Percentiles rank a stretch among this genome's conserved stretches.
phyloP scores from a whole-genome alignment of 2,797 vertebrate genomes.

The Lophotriccus pileatus region DNA sequence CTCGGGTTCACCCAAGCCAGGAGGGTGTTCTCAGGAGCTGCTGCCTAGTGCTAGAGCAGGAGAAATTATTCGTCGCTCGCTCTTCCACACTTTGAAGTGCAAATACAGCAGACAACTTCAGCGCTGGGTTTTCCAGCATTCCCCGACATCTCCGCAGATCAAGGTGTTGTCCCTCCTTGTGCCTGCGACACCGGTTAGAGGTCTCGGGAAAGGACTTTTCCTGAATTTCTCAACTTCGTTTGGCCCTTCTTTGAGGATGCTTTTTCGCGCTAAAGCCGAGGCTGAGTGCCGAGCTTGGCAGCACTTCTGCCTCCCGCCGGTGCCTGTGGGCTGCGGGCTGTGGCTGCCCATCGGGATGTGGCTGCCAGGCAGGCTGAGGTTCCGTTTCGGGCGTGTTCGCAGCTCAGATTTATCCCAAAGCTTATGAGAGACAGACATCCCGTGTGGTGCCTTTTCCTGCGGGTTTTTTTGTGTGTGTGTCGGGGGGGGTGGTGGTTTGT shows the following conservation, averaged over 20 bases:
- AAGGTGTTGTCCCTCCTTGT: neutral
- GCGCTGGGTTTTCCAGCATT: neutral
- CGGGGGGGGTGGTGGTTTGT: too few species aligned
- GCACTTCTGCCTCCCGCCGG: neutral
- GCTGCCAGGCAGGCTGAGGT: neutral
- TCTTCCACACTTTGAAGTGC: neutral
- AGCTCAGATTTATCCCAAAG: neutral
- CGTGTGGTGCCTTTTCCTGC: neutral
- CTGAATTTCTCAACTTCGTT: neutral
- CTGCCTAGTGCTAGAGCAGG: neutral
- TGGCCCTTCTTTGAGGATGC: neutral
- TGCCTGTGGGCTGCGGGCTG: neutral
- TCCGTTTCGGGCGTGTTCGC: neutral
- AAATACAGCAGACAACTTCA: neutral
- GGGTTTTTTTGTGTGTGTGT: neutral
- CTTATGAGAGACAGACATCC: neutral
- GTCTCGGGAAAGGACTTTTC: neutral
- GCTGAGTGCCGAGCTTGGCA: neutral
- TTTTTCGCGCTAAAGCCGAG: neutral
- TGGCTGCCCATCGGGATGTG: neutral
- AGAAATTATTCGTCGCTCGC: constrained; percentile 21
- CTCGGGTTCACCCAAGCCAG: neutral
- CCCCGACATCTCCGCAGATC: neutral
- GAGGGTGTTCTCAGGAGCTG: neutral
- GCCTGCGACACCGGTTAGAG: neutral